Percentiles rank a stretch among this genome's conserved stretches.
These are phyloP conservation scores for Dioctria linearis DNA, from an alignment of 2,888 invertebrate genomes.

Conservation along the genomic window DNA sequence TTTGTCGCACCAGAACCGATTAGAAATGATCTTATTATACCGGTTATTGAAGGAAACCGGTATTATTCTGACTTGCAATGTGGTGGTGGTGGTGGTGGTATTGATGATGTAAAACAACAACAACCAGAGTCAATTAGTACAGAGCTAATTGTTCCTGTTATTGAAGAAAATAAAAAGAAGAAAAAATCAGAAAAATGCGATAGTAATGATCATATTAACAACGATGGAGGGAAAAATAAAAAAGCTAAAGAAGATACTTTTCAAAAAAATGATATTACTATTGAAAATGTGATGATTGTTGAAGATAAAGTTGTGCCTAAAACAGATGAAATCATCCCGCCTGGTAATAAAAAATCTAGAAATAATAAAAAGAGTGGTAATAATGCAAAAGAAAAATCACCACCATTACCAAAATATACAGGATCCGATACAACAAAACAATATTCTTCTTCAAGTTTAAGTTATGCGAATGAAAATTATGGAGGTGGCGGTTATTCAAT, in stretches of 20 bases:
- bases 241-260: background rate
- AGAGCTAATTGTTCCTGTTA: constrained; percentile 70
- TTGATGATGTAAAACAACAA: constrained; percentile 25
- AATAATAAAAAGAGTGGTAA: background rate
- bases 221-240: background rate
- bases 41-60: constrained; percentile 12
- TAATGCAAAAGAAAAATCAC: constrained; percentile 26
- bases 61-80: constrained; percentile 16
- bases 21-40: constrained; percentile 18
- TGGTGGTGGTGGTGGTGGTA: constrained; percentile 14
- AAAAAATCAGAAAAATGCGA: constrained; percentile 31
- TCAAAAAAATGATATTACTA: background rate
- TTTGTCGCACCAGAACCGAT: constrained; percentile 55
- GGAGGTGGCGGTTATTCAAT: background rate
- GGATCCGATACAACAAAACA: background rate
- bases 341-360: constrained; percentile 44
- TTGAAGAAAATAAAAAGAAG: constrained; percentile 62
- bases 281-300: background rate
- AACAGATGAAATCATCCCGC: constrained; percentile 46
- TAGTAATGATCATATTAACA: background rate
- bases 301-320: background rate
- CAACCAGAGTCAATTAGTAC: constrained; percentile 67
- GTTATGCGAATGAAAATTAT: constrained; percentile 48
- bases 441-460: background rate
- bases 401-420: background rate